phyloP scores from a whole-genome alignment of 1,140 invertebrate species.

The Monochamus saltuarius region DNA sequence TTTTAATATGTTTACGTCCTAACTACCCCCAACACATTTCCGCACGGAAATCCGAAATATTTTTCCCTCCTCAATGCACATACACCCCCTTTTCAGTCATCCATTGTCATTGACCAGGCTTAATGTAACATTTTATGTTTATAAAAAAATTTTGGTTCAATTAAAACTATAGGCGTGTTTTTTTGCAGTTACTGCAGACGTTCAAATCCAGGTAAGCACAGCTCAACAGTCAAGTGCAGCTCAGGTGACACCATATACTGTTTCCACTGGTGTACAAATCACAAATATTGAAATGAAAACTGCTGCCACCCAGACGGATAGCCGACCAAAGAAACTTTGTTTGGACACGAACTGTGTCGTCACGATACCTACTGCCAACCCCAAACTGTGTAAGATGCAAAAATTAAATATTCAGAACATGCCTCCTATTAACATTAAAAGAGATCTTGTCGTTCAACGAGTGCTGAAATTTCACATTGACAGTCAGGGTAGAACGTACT shows the following conservation, averaged over 20 bases:
- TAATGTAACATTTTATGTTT: too few species aligned
- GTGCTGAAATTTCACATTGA: conserved; percentile 32
- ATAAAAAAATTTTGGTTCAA: too few species aligned
- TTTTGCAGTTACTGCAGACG: neutral
- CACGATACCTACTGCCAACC: neutral
- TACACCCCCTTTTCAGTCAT: too few species aligned
- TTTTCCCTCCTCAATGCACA: too few species aligned
- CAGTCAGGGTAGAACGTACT: conserved; percentile 20
- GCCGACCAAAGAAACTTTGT: neutral
- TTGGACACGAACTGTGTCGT: too few species aligned
- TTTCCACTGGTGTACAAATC: neutral
- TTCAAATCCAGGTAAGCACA: neutral
- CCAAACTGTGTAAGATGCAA: conserved; percentile 12
- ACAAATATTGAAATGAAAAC: neutral
- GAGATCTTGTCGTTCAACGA: conserved; percentile 19
- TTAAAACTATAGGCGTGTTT: too few species aligned
- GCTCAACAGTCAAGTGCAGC: neutral
- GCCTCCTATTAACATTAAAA: conserved; percentile 30
- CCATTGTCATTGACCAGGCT: too few species aligned
- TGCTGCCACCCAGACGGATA: neutral
- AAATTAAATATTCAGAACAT: conserved; percentile 34
- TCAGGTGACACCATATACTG: neutral
- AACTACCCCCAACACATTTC: too few species aligned
- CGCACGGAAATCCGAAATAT: too few species aligned
- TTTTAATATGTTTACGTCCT: too few species aligned